Base-by-base conservation (phyloP, 1,140 invertebrate genomes). In the Diorhabda carinulata region DNA sequence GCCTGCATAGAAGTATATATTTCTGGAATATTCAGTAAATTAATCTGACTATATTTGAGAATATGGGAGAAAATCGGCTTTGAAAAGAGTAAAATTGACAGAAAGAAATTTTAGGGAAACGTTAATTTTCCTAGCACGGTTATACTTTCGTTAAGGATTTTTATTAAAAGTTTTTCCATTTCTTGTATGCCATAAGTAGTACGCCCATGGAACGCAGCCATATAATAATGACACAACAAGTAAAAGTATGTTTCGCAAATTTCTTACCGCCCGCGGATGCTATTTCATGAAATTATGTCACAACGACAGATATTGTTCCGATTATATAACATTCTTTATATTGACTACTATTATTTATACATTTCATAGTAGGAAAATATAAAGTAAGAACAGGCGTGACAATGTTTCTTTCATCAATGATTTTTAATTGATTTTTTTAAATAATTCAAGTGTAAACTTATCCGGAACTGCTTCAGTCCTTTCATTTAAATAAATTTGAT, bases 271-370 rank as follows among this genome's bases (percentile, higher is more conserved):
- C 64, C 43, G 64, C 52, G 64, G 64, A 66, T 66, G 64, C 56
- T 45, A 66, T 66, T 66, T 66, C 64, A 57, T 66, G 45, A 58
- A 66, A 66, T 66, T 66, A 66, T 66, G 64, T 66, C 64, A 57
- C 43, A 66, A 66, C 64, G 43, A 58, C 64, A n/a, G 64, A 66
- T 66, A 66, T 66, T 66, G 64, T 66, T 66, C 64, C 57, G 57
- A 66, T 57, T 66, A 66, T 66, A 57, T 57, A 57, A 66, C 7
- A n/a, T 41, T 57, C 64, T 57, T 66, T 64, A 64, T 64, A 25
- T 47, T 57, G 45, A 63, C 43, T 52, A 63, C 61, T 45, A 63
- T 63, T 52, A 63, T 63, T 63, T 44, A 45, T 60, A 60, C 47
- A 25, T 25, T 25, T 52, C 47, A 52, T n/a, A 25, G 47, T 8